These are phyloP conservation scores for Norana najaformis DNA, from an alignment of 2,888 invertebrate species.

Conservation along the genomic window DNA sequence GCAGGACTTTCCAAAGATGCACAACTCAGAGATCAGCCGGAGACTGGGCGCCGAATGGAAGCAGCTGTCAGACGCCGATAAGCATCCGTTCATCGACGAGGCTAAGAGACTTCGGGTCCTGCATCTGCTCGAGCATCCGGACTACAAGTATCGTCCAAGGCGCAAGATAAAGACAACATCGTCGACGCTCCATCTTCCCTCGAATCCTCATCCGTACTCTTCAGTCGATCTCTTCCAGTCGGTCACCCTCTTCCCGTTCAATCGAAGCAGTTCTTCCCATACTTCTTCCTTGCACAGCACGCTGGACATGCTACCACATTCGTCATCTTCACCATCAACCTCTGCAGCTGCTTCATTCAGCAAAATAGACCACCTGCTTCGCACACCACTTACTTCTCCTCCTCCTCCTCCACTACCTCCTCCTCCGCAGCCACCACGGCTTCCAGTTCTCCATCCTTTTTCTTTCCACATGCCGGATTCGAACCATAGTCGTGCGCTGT, in stretches of 20 bases:
- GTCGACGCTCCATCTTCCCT: background rate
- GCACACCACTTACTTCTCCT: no score
- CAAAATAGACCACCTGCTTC: background rate
- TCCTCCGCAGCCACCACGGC: background rate
- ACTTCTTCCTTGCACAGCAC: background rate
- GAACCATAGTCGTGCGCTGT: background rate
- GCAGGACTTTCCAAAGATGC: slow-evolving; percentile 13
- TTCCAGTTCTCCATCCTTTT: background rate
- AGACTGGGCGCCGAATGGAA: slow-evolving; percentile 13
- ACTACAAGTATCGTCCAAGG: background rate
- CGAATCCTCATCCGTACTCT: background rate
- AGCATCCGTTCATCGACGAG: slow-evolving; percentile 13
- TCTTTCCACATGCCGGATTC: background rate
- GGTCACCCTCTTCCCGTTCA: background rate
- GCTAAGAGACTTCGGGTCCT: background rate
- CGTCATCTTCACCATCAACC: background rate
- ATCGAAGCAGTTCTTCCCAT: background rate
- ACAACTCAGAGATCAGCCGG: background rate
- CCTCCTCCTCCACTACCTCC: background rate
- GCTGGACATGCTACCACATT: background rate
- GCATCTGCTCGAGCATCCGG: background rate
- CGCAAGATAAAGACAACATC: background rate
- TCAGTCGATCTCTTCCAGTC: background rate
- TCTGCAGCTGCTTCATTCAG: background rate
- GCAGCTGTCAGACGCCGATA: background rate